phyloP scores from a whole-genome alignment of 2,113 vertebrate genomes.

The Gavia stellata region DNA sequence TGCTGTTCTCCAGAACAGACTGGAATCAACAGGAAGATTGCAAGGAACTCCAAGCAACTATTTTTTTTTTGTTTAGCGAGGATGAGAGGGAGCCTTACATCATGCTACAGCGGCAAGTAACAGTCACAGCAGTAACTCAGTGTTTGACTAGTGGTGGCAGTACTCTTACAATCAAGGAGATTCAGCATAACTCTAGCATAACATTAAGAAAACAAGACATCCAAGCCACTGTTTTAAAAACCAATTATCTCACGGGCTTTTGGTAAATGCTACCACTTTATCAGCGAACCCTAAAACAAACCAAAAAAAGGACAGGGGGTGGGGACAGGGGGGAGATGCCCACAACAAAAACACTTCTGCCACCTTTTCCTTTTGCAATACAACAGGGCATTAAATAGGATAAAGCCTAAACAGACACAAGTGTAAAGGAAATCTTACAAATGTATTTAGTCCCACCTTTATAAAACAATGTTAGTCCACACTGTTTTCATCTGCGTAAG shows the following conservation, averaged over 20 bases:
- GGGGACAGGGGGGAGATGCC: background rate
- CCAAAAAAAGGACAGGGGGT: background rate
- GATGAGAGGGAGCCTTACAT: background rate
- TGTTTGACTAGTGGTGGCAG: background rate
- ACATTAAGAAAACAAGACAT: background rate
- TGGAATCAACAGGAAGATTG: background rate
- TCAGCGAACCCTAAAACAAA: background rate
- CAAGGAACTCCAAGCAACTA: background rate
- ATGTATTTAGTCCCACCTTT: background rate
- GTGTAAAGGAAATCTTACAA: background rate
- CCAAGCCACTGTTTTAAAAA: background rate
- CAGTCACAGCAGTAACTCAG: background rate
- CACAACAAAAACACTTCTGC: background rate
- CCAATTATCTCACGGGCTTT: background rate
- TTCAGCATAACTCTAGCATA: background rate
- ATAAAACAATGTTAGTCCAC: background rate
- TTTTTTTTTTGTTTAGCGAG: background rate
- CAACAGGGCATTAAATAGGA: background rate
- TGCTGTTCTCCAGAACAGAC: background rate
- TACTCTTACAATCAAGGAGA: background rate
- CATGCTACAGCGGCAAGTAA: background rate
- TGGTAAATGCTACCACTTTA: background rate
- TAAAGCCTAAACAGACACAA: background rate
- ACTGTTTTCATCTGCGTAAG: background rate
- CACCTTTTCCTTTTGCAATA: background rate